Evolutionary conservation across 2,888 invertebrate species (phyloP), one percentile per base, ranked within the genome.

Genomic region (Ophraella communa): DNA sequence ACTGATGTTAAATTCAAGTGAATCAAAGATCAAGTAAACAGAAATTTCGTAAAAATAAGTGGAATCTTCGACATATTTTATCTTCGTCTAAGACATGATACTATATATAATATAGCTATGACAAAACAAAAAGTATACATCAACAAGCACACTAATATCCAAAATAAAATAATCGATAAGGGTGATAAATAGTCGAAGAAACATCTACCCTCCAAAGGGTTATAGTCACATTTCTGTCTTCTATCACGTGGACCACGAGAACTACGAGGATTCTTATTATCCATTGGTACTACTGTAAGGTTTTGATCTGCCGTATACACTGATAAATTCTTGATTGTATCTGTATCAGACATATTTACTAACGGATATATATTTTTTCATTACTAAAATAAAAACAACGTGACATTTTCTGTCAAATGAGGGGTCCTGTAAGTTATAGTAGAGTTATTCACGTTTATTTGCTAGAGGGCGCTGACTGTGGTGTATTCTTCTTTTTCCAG

Each of bases 71-170:
- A 30, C 10, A 2, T 20, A 39, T 23, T n/a, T 10, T 49, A 49
- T 11, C n/a, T 8, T 17, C 14, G 4, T 39, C 11, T 24, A 4
- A 58, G 21, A 39, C 23, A 24, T 21, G 35, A 21, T 8, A 11
- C 8, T 18, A 51, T 2, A 51, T 35, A 10, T 21, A 51, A 35
- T 18, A 51, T 20, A 18, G 49, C 59, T 42, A 51, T 59, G 1
- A 35, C 11, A 10, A 59, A 18, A 4, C 49, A 23, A 17, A 59
- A 11, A 11, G 23, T 51, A 14, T 59, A 59, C 2, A 27, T 24
- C n/a, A 59, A 51, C 24, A 59, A 24, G 7, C 35, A 20, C 4
- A 59, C 10, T n/a, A 59, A 4, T 18, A 24, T 17, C 59, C 59
- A 59, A 51, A 59, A 59, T n/a, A 59, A 10, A 3, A 39, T 1